phyloP scores from a whole-genome alignment of 1,140 invertebrate genomes.

The Diabrotica virgifera region DNA sequence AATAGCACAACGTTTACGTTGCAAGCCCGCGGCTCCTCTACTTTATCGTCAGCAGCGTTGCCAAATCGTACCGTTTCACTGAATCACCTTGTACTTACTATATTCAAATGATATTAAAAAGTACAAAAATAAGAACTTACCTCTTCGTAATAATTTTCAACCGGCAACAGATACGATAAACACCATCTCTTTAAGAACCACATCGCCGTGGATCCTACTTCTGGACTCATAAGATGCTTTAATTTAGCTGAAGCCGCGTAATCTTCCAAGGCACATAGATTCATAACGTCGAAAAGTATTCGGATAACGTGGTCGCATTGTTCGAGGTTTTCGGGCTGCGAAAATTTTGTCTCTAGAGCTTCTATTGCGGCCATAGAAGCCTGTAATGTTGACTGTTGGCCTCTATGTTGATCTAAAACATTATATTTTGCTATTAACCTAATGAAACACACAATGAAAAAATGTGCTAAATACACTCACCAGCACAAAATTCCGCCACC shows the following conservation, averaged over 20 bases:
- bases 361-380: conserved; percentile 51
- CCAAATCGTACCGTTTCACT: too few relatives aligned
- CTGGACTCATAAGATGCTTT: conserved; percentile 69
- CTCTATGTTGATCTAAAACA: conserved; percentile 8
- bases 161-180: conserved; percentile 69
- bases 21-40: too few relatives aligned
- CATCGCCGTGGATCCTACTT: conserved; percentile 72
- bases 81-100: too few relatives aligned
- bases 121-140: conserved; percentile 46
- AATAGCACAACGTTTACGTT: too few relatives aligned
- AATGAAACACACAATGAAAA: too few relatives aligned
- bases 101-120: too few relatives aligned
- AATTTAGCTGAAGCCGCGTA: conserved; percentile 61
- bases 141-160: conserved; percentile 66
- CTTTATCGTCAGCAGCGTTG: too few relatives aligned
- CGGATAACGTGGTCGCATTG: conserved; percentile 62
- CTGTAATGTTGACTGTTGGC: conserved; percentile 26
- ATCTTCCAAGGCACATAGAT: conserved; percentile 67
- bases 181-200: conserved; percentile 81
- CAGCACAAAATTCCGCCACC: too few relatives aligned
- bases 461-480: too few relatives aligned
- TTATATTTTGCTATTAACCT: background rate
- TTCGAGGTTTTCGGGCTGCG: conserved; percentile 50
- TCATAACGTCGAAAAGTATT: conserved; percentile 63
- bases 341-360: conserved; percentile 41